Conservation (phyloP, 2,888 invertebrate genomes). For the Athetis lepigone region DNA sequence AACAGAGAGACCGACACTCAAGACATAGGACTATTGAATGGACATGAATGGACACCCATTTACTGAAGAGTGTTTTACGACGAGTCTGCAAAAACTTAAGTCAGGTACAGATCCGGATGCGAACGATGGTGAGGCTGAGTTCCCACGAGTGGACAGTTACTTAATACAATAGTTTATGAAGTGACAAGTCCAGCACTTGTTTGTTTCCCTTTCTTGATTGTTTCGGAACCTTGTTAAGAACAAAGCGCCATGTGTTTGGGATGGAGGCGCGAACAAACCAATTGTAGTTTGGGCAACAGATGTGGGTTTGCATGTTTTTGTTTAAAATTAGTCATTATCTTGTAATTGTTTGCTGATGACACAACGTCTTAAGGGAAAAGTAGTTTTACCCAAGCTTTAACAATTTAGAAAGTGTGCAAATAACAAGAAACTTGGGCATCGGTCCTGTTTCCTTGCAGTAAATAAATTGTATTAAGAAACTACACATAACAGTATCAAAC, state of each 20-base stretch:
- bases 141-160: slow-evolving; percentile 85
- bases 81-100: slow-evolving; percentile 76
- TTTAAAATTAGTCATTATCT: slow-evolving; percentile 49
- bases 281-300: slow-evolving; percentile 76
- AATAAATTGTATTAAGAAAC: not conserved
- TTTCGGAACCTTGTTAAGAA: slow-evolving; percentile 69
- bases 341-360: slow-evolving; percentile 35
- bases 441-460: not conserved
- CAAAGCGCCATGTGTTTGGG: slow-evolving; percentile 84
- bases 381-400: not conserved
- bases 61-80: slow-evolving; percentile 86
- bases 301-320: slow-evolving; percentile 70
- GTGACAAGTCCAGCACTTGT: slow-evolving; percentile 82
- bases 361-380: not conserved
- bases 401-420: slow-evolving; percentile 6
- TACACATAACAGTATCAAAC: no score
- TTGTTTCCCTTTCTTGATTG: slow-evolving; percentile 75
- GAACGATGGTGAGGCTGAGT: slow-evolving; percentile 76
- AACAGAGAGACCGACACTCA: slow-evolving; percentile 68
- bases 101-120: slow-evolving; percentile 87
- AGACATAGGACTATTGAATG: slow-evolving; percentile 71
- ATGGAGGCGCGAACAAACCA: slow-evolving; percentile 59
- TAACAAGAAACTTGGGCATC: not conserved
- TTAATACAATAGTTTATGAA: slow-evolving; percentile 80
- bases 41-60: slow-evolving; percentile 76